Evolutionary conservation across 2,797 vertebrate species (phyloP), one percentile per base, ranked within the genome.

Genomic region (Poeciliopsis presidionis): DNA sequence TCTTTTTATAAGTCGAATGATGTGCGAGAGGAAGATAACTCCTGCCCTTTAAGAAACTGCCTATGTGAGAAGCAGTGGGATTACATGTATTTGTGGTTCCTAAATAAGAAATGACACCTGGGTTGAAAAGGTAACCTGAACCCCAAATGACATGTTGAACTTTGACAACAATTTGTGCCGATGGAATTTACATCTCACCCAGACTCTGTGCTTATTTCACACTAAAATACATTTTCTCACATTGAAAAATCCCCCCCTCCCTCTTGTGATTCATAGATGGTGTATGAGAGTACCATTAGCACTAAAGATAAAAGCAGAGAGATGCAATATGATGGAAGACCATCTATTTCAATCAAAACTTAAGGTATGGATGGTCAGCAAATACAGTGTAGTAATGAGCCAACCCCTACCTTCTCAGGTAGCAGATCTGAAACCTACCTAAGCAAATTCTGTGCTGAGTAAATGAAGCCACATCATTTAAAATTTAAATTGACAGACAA

Each of bases 231-330:
- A 84, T 90, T 86, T 89, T 69, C 79, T 86, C 85, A 72, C 79
- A 87, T 90, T 91, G 85, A 75, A 77, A 87, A 87, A 85, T 88
- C 55, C 78, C 75, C 76, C 49, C 51, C 74, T 87, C 61, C 39
- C 39, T 86, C 77, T 81, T 43, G 2, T 79, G 69, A 87, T 77
- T 89, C 86, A 91, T 88, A 92, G 88, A 90, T 87, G 90, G 83
- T 80, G 81, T 57, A 79, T 91, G 86, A 91, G 84, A 86, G 88
- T 82, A 86, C 88, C 86, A 93, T 94, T 93, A 93, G 90, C 87
- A 84, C 77, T 70, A 71, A 80, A 88, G 79, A 92, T 85, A 83
- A 81, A 82, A 63, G 81, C 80, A 79, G 83, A 91, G 87, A 91
- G 86, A 90, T 84, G 88, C 82, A 74, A 5, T 75, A 87, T 85